Evolutionary conservation across 2,888 invertebrate species (phyloP).

Genomic region (Pherbina coryleti): DNA sequence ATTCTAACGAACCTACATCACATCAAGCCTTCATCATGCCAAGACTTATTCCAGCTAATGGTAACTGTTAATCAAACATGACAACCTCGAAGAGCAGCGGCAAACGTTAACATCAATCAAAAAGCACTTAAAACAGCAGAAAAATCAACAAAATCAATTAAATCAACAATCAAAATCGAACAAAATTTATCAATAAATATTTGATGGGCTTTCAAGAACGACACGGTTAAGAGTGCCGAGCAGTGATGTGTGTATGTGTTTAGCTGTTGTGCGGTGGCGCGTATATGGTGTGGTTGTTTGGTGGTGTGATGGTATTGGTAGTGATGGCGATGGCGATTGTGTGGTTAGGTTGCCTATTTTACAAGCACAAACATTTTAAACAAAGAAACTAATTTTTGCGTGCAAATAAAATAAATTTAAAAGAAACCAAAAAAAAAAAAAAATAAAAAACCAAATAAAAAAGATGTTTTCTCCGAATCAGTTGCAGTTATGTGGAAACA

Average conservation of each 20-base stretch:
- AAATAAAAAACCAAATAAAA: not conserved
- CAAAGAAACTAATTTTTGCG: not conserved
- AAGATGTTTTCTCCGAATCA: not conserved
- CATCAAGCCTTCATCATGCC: too few relatives aligned
- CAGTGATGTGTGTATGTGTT: too few relatives aligned
- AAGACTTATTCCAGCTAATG: too few relatives aligned
- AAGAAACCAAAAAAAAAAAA: not conserved
- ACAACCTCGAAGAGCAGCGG: not conserved
- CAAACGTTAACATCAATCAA: conserved; percentile 17
- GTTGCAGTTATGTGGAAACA: too few relatives aligned
- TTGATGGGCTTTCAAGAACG: conserved; percentile 20
- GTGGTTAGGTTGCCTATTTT: too few relatives aligned
- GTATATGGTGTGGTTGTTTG: too few relatives aligned
- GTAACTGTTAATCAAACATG: not conserved
- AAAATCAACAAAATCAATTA: conserved; percentile 30
- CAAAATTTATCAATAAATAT: conserved; percentile 25
- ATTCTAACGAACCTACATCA: too few relatives aligned
- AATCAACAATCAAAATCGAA: conserved; percentile 11
- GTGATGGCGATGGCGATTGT: too few relatives aligned
- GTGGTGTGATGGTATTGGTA: too few relatives aligned
- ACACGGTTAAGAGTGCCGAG: not conserved
- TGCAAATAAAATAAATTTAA: too few relatives aligned
- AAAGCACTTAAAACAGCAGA: conserved; percentile 29
- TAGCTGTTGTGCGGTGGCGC: too few relatives aligned
- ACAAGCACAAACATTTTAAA: not conserved